Conservation (phyloP, 23 tunicate species). For the Botrylloides violaceus region DNA sequence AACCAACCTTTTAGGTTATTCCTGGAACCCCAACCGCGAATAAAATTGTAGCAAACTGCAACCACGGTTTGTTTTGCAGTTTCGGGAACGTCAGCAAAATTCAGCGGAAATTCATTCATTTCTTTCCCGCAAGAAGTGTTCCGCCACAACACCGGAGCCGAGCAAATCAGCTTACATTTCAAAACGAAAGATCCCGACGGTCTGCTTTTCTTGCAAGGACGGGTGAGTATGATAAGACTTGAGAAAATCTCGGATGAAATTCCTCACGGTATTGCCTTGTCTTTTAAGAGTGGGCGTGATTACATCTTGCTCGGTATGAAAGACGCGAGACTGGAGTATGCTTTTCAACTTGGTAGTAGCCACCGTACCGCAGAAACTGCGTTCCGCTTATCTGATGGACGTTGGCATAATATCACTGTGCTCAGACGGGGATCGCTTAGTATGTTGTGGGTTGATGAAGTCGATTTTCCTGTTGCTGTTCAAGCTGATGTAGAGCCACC, state of each 20-base stretch:
- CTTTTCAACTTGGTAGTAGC: constrained; percentile 55
- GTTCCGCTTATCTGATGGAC: constrained; percentile 63
- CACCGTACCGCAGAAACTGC: constrained; percentile 35
- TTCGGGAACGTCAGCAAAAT: constrained; percentile 31
- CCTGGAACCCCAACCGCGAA: too few relatives aligned
- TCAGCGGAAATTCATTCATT: constrained; percentile 49
- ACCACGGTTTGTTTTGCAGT: not conserved
- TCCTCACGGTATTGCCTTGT: not conserved
- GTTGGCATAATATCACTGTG: constrained; percentile 55
- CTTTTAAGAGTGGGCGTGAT: constrained; percentile 13
- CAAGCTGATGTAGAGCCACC: constrained; percentile 39
- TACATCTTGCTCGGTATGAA: constrained; percentile 52
- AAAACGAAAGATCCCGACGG: constrained; percentile 50
- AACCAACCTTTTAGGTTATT: too few relatives aligned
- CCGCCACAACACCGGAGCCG: constrained; percentile 61
- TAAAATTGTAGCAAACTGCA: not conserved
- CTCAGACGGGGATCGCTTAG: constrained; percentile 70
- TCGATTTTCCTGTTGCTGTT: constrained; percentile 42
- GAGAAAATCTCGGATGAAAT: too few relatives aligned
- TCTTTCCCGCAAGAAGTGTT: constrained; percentile 35
- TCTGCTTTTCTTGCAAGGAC: constrained; percentile 70
- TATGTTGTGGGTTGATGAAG: constrained; percentile 78
- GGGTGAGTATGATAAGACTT: constrained; percentile 28
- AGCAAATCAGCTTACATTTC: constrained; percentile 59
- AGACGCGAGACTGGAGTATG: constrained; percentile 38